Conservation (phyloP, 2,888 invertebrate genomes). For the Ophioninae sp. region DNA sequence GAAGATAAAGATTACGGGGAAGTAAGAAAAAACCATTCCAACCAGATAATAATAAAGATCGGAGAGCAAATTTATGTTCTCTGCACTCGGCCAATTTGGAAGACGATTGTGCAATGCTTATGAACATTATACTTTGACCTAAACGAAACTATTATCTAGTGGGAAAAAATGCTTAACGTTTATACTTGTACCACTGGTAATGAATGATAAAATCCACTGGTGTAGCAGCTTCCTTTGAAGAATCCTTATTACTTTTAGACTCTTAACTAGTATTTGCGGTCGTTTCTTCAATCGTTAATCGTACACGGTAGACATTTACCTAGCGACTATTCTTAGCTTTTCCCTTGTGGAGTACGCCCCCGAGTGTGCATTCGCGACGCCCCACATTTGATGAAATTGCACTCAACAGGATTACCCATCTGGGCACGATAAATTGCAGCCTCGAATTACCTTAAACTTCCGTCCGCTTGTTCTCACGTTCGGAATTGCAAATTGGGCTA, state of each 20-base stretch:
- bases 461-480: neutral
- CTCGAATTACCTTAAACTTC: constrained; percentile 39
- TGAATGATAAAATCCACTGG: neutral
- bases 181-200: neutral
- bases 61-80: neutral
- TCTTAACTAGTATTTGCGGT: constrained; percentile 25
- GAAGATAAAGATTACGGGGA: neutral
- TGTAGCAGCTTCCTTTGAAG: constrained; percentile 2
- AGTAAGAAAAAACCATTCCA: neutral
- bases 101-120: neutral
- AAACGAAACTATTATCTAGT: neutral
- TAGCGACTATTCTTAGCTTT: constrained; percentile 34
- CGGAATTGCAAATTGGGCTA: neutral
- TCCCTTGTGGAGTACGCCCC: neutral
- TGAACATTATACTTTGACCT: neutral
- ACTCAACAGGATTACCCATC: constrained; percentile 57
- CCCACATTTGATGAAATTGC: constrained; percentile 55
- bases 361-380: constrained; percentile 33
- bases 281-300: constrained; percentile 7
- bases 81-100: neutral
- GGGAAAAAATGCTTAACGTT: neutral
- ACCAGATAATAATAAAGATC: neutral
- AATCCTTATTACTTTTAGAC: constrained; percentile 10
- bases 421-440: constrained; percentile 45
- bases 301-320: constrained; percentile 33